Evolutionary conservation across 2,888 invertebrate genomes (phyloP).

Genomic region (Beris morrisii): DNA sequence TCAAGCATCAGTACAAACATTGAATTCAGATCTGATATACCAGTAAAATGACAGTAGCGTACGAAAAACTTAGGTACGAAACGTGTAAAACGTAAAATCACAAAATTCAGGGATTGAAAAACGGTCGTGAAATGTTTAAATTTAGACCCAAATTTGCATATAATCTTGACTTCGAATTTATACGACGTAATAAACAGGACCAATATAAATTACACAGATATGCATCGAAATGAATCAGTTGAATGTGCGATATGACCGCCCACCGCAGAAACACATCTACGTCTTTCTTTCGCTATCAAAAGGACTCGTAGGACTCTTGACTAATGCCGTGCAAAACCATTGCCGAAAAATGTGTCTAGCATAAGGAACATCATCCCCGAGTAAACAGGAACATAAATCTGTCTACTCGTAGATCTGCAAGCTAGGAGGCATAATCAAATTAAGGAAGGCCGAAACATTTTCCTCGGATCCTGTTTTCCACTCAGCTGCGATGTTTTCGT

Average conservation of each 20-base stretch:
- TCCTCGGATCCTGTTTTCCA: not conserved
- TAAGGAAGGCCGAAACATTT: slow-evolving; percentile 16
- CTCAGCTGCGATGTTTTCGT: not conserved
- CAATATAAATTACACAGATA: slow-evolving; percentile 26
- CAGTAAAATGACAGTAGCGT: no score
- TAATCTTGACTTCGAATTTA: no score
- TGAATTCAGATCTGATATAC: no score
- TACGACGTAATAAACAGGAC: not conserved
- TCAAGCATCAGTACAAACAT: no score
- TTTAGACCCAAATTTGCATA: no score
- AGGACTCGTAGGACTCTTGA: not conserved
- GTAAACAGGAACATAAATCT: slow-evolving; percentile 30
- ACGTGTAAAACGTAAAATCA: no score
- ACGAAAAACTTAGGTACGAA: no score
- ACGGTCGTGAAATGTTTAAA: no score
- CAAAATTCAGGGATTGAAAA: no score
- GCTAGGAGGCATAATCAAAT: slow-evolving; percentile 26
- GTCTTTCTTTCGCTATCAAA: not conserved
- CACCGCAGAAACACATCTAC: slow-evolving; percentile 6
- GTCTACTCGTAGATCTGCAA: slow-evolving; percentile 22
- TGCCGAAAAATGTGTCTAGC: not conserved
- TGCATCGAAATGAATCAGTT: slow-evolving; percentile 14
- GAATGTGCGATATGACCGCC: slow-evolving; percentile 12
- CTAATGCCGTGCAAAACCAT: not conserved
- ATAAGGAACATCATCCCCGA: slow-evolving; percentile 3